These are phyloP conservation scores for Cavia aperea DNA, from an alignment of 2,113 vertebrate species.

Conservation along the genomic window DNA sequence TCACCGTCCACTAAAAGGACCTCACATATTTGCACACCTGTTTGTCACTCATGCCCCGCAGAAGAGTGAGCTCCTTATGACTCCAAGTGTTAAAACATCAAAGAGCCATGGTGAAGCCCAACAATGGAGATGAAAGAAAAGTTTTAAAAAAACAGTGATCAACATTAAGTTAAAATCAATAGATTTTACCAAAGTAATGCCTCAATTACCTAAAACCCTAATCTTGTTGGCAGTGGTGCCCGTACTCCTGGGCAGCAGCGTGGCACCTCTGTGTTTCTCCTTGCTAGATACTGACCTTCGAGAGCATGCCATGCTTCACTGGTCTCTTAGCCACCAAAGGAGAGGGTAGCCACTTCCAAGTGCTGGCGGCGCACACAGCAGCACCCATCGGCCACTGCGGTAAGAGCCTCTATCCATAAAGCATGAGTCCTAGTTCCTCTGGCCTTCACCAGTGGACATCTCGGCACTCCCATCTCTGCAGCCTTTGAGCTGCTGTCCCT, in stretches of 20 bases:
- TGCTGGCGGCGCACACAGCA: fast-evolving
- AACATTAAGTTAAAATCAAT: neutral
- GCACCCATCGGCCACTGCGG: fast-evolving
- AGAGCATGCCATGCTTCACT: fast-evolving
- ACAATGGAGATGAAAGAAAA: neutral
- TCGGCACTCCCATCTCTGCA: fast-evolving
- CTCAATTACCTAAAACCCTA: no score
- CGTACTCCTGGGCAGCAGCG: fast-evolving
- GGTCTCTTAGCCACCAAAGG: fast-evolving
- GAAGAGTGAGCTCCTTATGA: neutral
- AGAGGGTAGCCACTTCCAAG: fast-evolving
- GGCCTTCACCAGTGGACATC: no score
- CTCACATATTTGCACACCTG: fast-evolving
- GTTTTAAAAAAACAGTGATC: neutral
- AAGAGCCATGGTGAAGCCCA: neutral
- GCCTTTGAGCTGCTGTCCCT: fast-evolving
- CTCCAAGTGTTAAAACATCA: neutral
- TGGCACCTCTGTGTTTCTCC: fast-evolving
- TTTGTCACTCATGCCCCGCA: neutral
- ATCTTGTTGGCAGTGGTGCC: fast-evolving
- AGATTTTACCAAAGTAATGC: neutral
- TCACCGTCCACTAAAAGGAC: fast-evolving
- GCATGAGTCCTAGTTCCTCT: neutral
- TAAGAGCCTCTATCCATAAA: neutral
- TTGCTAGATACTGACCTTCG: fast-evolving